A percentile compares a stretch with the other conserved stretches of the same genome.
phyloP scores from a whole-genome alignment of 2,888 invertebrate genomes.

The Calliphora vomitoria region DNA sequence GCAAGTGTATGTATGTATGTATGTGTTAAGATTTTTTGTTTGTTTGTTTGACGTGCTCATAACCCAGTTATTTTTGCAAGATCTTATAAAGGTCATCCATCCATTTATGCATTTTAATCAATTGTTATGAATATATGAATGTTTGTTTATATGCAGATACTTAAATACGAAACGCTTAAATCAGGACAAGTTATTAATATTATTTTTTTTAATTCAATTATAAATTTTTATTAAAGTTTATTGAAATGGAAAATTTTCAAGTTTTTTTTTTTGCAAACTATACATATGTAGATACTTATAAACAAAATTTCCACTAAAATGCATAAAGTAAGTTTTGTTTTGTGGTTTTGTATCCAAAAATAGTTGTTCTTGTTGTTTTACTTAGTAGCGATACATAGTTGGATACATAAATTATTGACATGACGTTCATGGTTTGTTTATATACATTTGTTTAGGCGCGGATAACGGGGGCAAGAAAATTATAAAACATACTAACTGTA shows the following conservation, averaged over 20 bases:
- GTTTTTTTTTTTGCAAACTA: conserved; percentile 20
- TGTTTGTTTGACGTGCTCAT: conserved; percentile 30
- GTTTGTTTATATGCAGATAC: neutral
- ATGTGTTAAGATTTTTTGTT: neutral
- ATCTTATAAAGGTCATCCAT: conserved; percentile 62
- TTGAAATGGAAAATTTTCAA: conserved; percentile 62
- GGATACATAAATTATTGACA: conserved; percentile 18
- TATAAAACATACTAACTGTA: no score
- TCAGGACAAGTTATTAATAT: conserved; percentile 61
- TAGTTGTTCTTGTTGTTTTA: conserved; percentile 12
- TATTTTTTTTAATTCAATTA: conserved; percentile 28
- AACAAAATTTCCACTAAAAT: conserved; percentile 48
- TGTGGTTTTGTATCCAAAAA: conserved; percentile 25
- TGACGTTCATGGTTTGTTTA: conserved; percentile 12
- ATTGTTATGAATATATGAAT: conserved; percentile 1
- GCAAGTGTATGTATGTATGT: conserved; percentile 12
- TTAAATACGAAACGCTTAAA: conserved; percentile 17
- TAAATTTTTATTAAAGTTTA: conserved; percentile 22
- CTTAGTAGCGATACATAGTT: neutral
- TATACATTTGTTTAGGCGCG: neutral
- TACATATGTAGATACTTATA: no score
- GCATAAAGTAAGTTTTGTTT: neutral
- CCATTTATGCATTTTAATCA: neutral
- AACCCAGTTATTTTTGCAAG: conserved; percentile 57
- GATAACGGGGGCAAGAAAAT: no score